Conservation (phyloP, 92 coral and sea anemone species). For the Bergia puertoricense region DNA sequence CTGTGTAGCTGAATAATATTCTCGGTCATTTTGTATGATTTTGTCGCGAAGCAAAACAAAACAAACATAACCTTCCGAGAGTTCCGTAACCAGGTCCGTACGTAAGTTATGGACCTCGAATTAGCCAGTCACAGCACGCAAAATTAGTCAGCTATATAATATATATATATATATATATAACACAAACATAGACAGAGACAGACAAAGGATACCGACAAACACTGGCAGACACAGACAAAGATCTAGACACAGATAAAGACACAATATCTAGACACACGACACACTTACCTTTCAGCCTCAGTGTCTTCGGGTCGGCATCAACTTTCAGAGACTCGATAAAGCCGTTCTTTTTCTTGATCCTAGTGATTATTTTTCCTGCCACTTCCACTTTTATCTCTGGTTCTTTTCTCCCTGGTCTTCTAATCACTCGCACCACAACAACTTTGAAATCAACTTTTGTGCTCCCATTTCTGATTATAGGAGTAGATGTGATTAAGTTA, state of each 20-base stretch:
- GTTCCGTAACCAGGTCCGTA: too few species aligned
- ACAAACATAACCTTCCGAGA: too few species aligned
- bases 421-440: slow-evolving; percentile 30
- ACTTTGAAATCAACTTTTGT: slow-evolving; percentile 34
- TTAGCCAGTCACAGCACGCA: too few species aligned
- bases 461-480: slow-evolving; percentile 6
- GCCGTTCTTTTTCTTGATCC: slow-evolving; percentile 9
- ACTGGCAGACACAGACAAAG: neutral
- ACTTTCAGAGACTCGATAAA: slow-evolving; percentile 11
- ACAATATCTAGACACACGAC: neutral
- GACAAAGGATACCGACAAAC: neutral
- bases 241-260: neutral
- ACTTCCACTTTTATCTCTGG: slow-evolving; percentile 34
- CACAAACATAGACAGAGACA: neutral
- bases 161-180: neutral
- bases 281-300: neutral
- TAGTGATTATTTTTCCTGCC: slow-evolving; percentile 19
- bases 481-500: neutral
- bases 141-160: neutral
- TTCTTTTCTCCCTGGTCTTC: slow-evolving; percentile 17
- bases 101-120: too few species aligned
- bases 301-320: slow-evolving; percentile 24
- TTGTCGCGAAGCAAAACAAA: too few species aligned
- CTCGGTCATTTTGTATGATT: too few species aligned
- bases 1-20: too few species aligned